Percentiles rank a stretch among this genome's conserved stretches.
Conservation (phyloP, 2,797 vertebrate species). For the Jordanella pulchra region DNA sequence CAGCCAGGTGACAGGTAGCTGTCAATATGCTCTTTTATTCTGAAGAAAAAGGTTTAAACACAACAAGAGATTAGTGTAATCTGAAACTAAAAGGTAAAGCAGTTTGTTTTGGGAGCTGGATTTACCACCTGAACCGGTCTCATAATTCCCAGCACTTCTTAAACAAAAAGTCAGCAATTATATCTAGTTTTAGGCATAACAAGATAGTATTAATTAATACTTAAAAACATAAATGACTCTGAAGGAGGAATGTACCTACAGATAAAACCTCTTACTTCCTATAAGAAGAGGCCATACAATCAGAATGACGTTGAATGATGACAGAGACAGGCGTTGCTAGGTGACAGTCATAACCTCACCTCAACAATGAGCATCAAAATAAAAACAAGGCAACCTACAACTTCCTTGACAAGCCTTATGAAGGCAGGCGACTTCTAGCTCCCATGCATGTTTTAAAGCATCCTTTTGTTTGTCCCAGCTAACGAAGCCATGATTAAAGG, state of each 20-base stretch:
- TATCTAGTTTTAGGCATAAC: neutral
- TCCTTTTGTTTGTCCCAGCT: slow-evolving; percentile 12
- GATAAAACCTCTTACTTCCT: slow-evolving; percentile 15
- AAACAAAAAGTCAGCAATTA: neutral
- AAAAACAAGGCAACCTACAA: neutral
- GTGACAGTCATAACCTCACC: slow-evolving; percentile 7
- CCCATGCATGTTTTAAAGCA: neutral
- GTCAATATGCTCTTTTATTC: slow-evolving; percentile 1
- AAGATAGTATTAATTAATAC: neutral
- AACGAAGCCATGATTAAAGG: slow-evolving; percentile 15
- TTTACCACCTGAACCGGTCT: neutral
- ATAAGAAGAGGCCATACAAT: slow-evolving; percentile 8
- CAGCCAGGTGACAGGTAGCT: slow-evolving; percentile 27
- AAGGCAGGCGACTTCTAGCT: neutral
- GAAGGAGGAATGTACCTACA: neutral
- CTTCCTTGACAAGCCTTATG: neutral
- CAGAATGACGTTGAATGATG: slow-evolving; percentile 22
- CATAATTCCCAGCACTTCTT: neutral
- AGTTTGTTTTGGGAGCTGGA: slow-evolving; percentile 28
- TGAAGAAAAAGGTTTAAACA: slow-evolving; percentile 8
- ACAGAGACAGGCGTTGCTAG: slow-evolving; percentile 32
- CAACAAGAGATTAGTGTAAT: neutral
- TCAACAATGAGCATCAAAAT: slow-evolving; percentile 4
- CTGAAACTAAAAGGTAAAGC: slow-evolving; percentile 5
- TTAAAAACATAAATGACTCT: neutral